Evolutionary conservation across 2,888 invertebrate genomes (phyloP), one percentile per base, ranked within the genome.

Genomic region (Blera fallax): DNA sequence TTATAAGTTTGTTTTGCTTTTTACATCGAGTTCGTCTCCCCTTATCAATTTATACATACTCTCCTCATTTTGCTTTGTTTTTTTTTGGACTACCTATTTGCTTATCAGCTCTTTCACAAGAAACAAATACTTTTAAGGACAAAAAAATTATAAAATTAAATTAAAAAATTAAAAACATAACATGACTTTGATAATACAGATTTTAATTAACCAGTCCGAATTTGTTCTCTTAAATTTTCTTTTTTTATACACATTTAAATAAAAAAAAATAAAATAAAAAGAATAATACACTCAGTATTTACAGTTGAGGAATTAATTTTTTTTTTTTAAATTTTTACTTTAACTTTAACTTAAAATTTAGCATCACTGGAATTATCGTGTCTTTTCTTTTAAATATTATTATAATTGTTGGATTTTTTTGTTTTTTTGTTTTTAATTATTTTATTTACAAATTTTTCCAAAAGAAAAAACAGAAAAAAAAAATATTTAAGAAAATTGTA

Each of bases 281-380:
- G 16, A 69, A 72, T 69, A 70, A 76, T 81, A 70, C 80, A 80
- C 24, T 80, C 64, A 76, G 69, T 85, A 85, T 85, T 76, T 85
- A 85, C 85, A 85, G 29, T 29, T 1, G 21, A 24, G 48, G 54
- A 21, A 45, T 58, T 34, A 27, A 27, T 48, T 72, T 48, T 11
- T 43, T 2, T 34, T n/a, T 43, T 24, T 24, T 2, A 34, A 34
- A 11, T 58, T 67, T 77, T 69, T 54, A 24, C 34, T 52, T 70
- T 70, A 40, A 48, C 14, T 70, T 50, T 72, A 87, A 87, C 88
- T 88, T 88, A 88, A 87, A 87, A 87, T 88, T 87, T 87, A 87
- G 83, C 87, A 88, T 88, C 88, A 88, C 88, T 88, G 88, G 88
- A 88, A 84, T 87, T 74, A 80, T 83, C 76, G 79, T 87, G 87